phyloP scores from a whole-genome alignment of 2,113 vertebrate genomes.

The Centropristis striata region DNA sequence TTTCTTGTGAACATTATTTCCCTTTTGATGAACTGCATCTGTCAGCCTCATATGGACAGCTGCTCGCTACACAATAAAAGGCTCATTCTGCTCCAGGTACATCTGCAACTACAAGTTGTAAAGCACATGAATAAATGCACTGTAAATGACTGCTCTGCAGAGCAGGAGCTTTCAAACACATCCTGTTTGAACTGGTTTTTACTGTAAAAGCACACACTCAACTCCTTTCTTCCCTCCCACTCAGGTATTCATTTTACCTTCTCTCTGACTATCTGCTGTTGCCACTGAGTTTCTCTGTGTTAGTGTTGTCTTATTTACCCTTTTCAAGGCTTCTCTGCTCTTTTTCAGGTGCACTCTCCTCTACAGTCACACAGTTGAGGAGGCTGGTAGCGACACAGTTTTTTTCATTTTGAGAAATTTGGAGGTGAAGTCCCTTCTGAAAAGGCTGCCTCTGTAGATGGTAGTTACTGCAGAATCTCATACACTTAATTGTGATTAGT shows the following conservation, averaged over 20 bases:
- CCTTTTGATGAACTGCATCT: slow-evolving; percentile 54
- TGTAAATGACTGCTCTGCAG: neutral
- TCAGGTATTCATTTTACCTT: neutral
- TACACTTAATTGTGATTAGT: neutral
- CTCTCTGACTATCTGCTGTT: neutral
- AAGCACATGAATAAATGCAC: slow-evolving; percentile 1
- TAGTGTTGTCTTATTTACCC: neutral
- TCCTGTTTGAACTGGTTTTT: slow-evolving; percentile 5
- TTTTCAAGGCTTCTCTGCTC: neutral
- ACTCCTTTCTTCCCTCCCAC: neutral
- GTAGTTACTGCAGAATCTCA: neutral
- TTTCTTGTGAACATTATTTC: slow-evolving; percentile 14
- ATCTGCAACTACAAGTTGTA: slow-evolving; percentile 12
- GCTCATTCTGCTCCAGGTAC: slow-evolving; percentile 29
- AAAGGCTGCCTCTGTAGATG: neutral
- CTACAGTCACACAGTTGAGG: neutral
- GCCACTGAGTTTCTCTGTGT: neutral
- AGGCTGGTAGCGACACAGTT: neutral
- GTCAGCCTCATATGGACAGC: slow-evolving; percentile 31
- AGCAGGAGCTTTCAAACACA: neutral
- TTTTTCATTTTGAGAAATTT: neutral
- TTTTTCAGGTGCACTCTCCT: neutral
- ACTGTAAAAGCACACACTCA: neutral
- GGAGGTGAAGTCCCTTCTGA: neutral
- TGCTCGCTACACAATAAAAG: slow-evolving; percentile 35